Base-by-base conservation (phyloP, 1,140 invertebrate genomes). In the Medauroidea extradentata region DNA sequence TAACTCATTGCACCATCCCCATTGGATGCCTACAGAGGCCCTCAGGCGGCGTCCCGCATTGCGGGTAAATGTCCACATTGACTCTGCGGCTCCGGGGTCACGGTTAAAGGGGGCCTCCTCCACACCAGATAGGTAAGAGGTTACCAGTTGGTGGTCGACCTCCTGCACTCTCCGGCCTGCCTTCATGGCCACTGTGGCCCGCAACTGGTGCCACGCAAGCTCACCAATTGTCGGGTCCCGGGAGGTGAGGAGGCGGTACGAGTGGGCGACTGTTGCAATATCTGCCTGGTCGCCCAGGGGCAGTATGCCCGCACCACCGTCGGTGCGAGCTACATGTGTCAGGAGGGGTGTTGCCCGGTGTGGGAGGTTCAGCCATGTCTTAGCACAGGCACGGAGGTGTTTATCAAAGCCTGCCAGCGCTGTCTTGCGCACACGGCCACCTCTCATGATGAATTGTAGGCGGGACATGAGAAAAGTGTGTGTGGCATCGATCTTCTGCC, bases 401-500 rank as follows among this genome's bases (percentile, higher is more conserved):
- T 23, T 55, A 24, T 55, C 59, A 1, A 60, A 3, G 13, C 16
- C 21, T 1, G 3, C 11, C 43, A 43, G 41, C 4, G 41, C 14
- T 11, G n/a, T 55, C 29, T 60, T 73, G 9, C 55, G 8, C 11
- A 71, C 34, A 0, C 53, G 18, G 4, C 59, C 55, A 2, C 67
- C 65, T n/a, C 68, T 42, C 34, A 73, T 52, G 13, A 65, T 18
- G 43, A 74, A 76, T 50, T 68, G 63, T 0, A 75, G 43, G 2
- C 63, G 42, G 1, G 75, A 69, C 29, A 72, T 18, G 0, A 76
- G 57, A 48, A 74, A 76, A 0, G 67, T 71, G 1, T 58, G 66
- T 7, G 71, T 8, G 0, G 70, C 68, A 34, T 77, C 71, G 7
- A 74, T 39, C 53, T 73, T 73, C 60, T 76, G 72, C 71, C 75